phyloP scores from a whole-genome alignment of 1,140 invertebrate genomes.

The Euwallacea similis region DNA sequence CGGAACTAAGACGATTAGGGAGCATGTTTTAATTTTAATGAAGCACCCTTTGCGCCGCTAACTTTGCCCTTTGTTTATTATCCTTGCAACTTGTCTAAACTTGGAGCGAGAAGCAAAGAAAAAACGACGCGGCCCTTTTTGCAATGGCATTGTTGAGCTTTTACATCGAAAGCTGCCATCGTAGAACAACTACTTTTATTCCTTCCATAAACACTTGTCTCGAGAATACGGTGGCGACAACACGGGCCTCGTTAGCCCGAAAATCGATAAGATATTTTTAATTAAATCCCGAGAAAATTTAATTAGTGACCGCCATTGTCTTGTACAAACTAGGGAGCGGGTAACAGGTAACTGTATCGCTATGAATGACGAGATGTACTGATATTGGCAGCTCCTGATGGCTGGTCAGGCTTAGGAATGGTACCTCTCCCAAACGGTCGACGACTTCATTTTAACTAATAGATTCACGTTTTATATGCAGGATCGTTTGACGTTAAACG shows the following conservation, averaged over 20 bases:
- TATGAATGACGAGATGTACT: slow-evolving; percentile 17
- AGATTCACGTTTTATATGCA: too few species aligned
- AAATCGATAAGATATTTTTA: slow-evolving; percentile 22
- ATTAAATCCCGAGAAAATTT: slow-evolving; percentile 18
- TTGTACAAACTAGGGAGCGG: slow-evolving; percentile 20
- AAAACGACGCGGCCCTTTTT: too few species aligned
- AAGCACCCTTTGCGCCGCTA: neutral
- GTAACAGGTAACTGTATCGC: slow-evolving; percentile 22
- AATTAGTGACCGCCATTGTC: slow-evolving; percentile 15
- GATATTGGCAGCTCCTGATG: slow-evolving; percentile 9
- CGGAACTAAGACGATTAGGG: slow-evolving; percentile 5
- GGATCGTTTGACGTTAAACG: too few species aligned
- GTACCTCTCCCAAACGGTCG: too few species aligned
- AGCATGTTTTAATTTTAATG: slow-evolving; percentile 4
- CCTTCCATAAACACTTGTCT: neutral
- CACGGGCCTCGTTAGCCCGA: neutral
- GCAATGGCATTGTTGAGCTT: neutral
- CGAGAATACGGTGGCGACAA: slow-evolving; percentile 10
- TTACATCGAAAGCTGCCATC: neutral
- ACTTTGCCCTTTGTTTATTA: neutral
- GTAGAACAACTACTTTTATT: neutral
- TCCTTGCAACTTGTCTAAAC: neutral
- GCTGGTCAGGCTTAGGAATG: neutral
- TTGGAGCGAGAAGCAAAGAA: too few species aligned
- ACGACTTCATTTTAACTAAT: too few species aligned